Evolutionary conservation across 1,140 invertebrate species (phyloP), one percentile per base, ranked within the genome.

Genomic region (Acromyrmex heyeri): DNA sequence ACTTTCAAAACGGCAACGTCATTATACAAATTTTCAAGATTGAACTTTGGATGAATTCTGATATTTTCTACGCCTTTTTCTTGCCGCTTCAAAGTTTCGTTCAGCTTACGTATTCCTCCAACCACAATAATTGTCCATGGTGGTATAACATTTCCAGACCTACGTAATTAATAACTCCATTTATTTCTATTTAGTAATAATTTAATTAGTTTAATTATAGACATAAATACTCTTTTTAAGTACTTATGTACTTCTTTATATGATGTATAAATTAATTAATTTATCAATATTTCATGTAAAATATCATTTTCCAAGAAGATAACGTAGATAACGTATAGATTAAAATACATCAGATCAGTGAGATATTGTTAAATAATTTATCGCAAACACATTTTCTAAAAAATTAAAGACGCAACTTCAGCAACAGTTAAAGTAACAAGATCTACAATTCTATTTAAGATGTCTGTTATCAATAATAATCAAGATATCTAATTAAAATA

Each of bases 1-100:
- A 95, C 93, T 76, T 69, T 10, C 7, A 95, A 73, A 50, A 95
- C 18, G 2, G 93, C 88, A n/a, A 94, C 65, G 48, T 95, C 94
- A 50, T 95, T 93, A 16, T 91, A 34, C 18, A 92, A 86, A 16
- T 78, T 94, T 0, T 0, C 0, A 0, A 1, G 1, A 44, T 91
- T 10, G 24, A 87, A 95, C 0, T 82, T 0, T 1, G 86, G 73
- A 78, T 95, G 93, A 21, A 94, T 21, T 3, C 65, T 44, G 34
- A 93, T 64, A 5, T 73, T 38, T 0, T 55, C 4, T 3, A 94
- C 92, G 3, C 72, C 53, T 3, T 88, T 88, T 30, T 30, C 77
- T 62, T 94, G 93, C 38, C 85, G 44, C 0, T 27, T 38, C n/a
- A 55, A 1, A 34, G 16, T 57, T 1, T 57, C 3, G 0, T 72